Percentiles rank a stretch among this genome's conserved stretches.
Evolutionary conservation across 2,797 vertebrate genomes (phyloP).

Genomic region (Urocyon cinereoargenteus): DNA sequence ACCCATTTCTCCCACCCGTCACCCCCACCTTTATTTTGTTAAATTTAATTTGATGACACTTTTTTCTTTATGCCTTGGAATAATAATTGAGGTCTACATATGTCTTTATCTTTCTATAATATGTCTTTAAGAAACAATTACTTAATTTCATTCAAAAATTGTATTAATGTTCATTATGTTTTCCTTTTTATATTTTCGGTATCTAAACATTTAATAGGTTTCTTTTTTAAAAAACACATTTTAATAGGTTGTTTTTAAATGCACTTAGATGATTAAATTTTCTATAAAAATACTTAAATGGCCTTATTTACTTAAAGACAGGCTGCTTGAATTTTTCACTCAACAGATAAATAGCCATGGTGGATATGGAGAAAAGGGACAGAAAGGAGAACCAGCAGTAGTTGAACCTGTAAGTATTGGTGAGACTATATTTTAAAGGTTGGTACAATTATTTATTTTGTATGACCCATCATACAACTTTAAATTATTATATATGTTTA

Average conservation of each 20-base stretch:
- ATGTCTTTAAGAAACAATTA: not conserved
- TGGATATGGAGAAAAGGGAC: constrained; percentile 95
- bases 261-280: not conserved
- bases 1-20: not conserved
- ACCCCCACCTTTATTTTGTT: not conserved
- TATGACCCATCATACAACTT: not conserved
- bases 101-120: not conserved
- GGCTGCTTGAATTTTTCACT: constrained; percentile 67
- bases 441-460: not conserved
- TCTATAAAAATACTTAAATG: not conserved
- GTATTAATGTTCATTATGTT: not conserved
- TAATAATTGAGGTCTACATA: not conserved
- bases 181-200: constrained; percentile 34
- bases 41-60: not conserved
- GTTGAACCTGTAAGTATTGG: constrained; percentile 96
- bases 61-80: not conserved
- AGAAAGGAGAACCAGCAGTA: constrained; percentile 98
- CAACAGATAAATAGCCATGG: constrained; percentile 92
- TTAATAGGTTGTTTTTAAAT: not conserved
- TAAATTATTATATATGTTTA: not conserved
- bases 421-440: not conserved
- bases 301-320: not conserved
- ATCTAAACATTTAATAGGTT: not conserved
- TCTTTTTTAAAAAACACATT: not conserved
- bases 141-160: not conserved